A percentile compares a stretch with the other conserved stretches of the same genome.
These are phyloP conservation scores for Meloidogyne floridensis DNA, from an alignment of 1,140 invertebrate species.

Conservation along the genomic window DNA sequence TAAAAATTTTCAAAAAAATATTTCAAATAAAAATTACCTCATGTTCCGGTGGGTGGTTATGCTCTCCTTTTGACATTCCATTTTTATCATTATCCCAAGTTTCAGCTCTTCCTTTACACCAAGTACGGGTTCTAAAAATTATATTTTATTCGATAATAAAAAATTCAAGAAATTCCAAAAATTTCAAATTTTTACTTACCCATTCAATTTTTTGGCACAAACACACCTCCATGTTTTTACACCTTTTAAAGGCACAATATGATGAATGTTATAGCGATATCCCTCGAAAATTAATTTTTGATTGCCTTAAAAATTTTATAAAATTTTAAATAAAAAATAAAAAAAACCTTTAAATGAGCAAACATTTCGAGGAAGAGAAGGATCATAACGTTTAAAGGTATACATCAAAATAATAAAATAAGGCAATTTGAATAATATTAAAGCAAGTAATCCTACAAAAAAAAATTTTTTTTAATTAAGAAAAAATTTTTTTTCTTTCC, in stretches of 20 bases:
- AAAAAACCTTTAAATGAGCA: slow-evolving; percentile 55
- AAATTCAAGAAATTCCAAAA: neutral
- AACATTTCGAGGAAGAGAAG: slow-evolving; percentile 47
- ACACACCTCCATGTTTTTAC: slow-evolving; percentile 60
- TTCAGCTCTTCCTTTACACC: slow-evolving; percentile 46
- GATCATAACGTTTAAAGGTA: slow-evolving; percentile 51
- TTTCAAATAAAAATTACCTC: slow-evolving; percentile 24
- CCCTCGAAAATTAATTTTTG: slow-evolving; percentile 58
- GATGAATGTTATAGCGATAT: slow-evolving; percentile 58
- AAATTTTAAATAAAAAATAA: neutral
- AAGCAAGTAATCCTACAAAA: neutral
- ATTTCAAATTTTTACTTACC: slow-evolving; percentile 12
- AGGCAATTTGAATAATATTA: neutral
- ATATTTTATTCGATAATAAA: neutral
- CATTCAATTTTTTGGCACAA: slow-evolving; percentile 56
- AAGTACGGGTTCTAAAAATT: slow-evolving; percentile 3
- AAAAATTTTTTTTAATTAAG: neutral
- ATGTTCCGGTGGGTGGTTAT: slow-evolving; percentile 53
- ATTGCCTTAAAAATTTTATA: slow-evolving; percentile 37
- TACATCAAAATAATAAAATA: slow-evolving; percentile 34
- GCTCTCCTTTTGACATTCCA: slow-evolving; percentile 53
- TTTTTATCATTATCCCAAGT: slow-evolving; percentile 55
- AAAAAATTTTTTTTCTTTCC: neutral
- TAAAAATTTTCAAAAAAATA: neutral
- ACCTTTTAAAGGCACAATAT: slow-evolving; percentile 52